Evolutionary conservation across 2,113 vertebrate genomes (phyloP), one percentile per base, ranked within the genome.

Genomic region (Thermophis baileyi): DNA sequence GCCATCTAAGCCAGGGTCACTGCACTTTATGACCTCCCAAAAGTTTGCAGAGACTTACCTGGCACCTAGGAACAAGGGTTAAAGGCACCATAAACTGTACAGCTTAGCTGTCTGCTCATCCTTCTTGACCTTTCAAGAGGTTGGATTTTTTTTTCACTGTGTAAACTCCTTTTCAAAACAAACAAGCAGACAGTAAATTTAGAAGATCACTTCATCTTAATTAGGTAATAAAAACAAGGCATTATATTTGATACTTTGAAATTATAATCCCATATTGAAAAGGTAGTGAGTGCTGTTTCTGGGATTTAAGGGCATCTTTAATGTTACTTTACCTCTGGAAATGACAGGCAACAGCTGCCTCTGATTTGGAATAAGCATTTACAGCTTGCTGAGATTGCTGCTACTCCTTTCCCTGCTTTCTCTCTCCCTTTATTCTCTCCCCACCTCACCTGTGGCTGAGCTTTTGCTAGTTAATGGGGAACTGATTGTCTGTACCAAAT

Each of bases 101-200:
- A 96, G 93, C 94, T 96, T 96, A 96, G 96, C 97, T 97, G 97
- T 97, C 97, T 98, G 97, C 96, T 97, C 97, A 96, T 95, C 96
- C 97, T 97, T 85, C 27, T 95, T 97, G 97, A 98, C 97, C 96
- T 97, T 97, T 97, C 89, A 96, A 95, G 92, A 94, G 91, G 55
- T 94, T 91, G 85, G 96, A 53, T 96, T 97, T 97, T 97, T 97
- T 95, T 96, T 97, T 96, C 94, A 96, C 94, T 95, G 81, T 93
- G 93, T 96, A 95, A 96, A 96, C 90, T 93, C 91, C 94, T 27
- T 27, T 12, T 89, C 51, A 63, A 49, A 16, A 30, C 8, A 40
- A 54, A 88, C 7, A 88, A 20, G 9, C 35, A 27, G 95, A 95
- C 93, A 94, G 89, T 95, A 50, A 92, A 88, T 97, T 93, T 50